phyloP scores from a whole-genome alignment of 1,140 invertebrate genomes.

The Sycobia sp. region DNA sequence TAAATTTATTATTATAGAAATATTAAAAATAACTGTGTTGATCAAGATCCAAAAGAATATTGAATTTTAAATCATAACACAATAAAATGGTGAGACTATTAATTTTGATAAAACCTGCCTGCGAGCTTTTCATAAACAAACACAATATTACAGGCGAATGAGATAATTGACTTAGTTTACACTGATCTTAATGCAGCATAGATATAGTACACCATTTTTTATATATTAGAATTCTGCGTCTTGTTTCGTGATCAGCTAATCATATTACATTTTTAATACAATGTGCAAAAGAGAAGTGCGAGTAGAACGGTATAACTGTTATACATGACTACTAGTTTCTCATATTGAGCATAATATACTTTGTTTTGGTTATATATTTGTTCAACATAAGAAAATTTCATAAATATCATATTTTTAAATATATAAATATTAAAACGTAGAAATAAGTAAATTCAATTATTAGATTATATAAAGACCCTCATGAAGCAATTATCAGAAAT shows the following conservation, averaged over 20 bases:
- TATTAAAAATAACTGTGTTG: too few species aligned
- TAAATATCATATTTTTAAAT: too few species aligned
- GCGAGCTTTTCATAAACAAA: constrained; percentile 19
- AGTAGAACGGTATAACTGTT: constrained; percentile 20
- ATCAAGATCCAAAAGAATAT: too few species aligned
- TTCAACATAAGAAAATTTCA: too few species aligned
- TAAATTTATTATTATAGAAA: too few species aligned
- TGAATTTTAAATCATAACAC: too few species aligned
- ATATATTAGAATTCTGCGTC: constrained; percentile 14
- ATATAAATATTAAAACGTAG: too few species aligned
- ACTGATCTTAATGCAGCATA: constrained; percentile 36
- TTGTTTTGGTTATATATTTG: not conserved
- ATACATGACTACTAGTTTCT: constrained; percentile 27
- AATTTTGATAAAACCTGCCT: constrained; percentile 24
- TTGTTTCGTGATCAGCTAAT: constrained; percentile 1
- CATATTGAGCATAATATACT: constrained; percentile 4
- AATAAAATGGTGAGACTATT: constrained; percentile 1
- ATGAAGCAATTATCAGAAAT: too few species aligned
- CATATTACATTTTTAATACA: constrained; percentile 9
- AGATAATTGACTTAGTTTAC: constrained; percentile 49
- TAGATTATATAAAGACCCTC: not conserved
- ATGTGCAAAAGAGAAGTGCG: constrained; percentile 24
- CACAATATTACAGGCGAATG: constrained; percentile 26
- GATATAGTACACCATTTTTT: constrained; percentile 8
- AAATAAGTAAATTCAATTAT: constrained; percentile 12